Evolutionary conservation across 1,140 invertebrate species (phyloP), one percentile per base, ranked within the genome.

Genomic region (Panagrolaimus sp.): DNA sequence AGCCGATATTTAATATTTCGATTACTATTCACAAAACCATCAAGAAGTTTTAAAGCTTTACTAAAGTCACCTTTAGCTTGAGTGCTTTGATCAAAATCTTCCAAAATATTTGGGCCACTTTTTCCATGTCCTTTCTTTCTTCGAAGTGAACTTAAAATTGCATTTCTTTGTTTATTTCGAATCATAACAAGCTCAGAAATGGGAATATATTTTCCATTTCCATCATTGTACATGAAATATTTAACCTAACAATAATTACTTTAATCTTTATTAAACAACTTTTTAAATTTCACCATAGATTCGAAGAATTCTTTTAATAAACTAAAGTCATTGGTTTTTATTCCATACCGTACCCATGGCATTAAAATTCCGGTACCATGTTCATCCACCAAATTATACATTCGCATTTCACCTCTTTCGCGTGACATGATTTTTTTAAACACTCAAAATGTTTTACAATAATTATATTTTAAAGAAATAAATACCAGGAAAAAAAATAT

Each of bases 171-270:
- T 17, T 64, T 64, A 28, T 64, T 64, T 43, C 63, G 24, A 38
- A 64, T 32, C 63, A 64, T 64, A 9, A 64, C 63, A 32, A 64
- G 38, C 28, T 64, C 63, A n/a, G 63, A 64, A 64, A 64, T 28
- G 8, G 63, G 63, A 21, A 64, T 43, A 64, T 24, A 64, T 43
- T 64, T 64, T 28, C 63, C 63, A 21, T 43, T 64, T 8, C 63
- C 63, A 64, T 64, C 63, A 43, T 64, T 64, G 28, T 64, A 64
- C 28, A 64, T 32, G 38, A 64, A 64, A 14, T 32, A 43, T 43
- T 43, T 43, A 43, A 64, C 63, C 63, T 64, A 43, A 58, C 5
- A 58, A 26, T 28, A 58, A 14, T n/a, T 55, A 2, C 1, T n/a
- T 21, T 14, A 58, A 58, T n/a, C n/a, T n/a, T n/a, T n/a, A 21